Evolutionary conservation across 2,888 invertebrate species (phyloP).

Genomic region (Patella depressa): DNA sequence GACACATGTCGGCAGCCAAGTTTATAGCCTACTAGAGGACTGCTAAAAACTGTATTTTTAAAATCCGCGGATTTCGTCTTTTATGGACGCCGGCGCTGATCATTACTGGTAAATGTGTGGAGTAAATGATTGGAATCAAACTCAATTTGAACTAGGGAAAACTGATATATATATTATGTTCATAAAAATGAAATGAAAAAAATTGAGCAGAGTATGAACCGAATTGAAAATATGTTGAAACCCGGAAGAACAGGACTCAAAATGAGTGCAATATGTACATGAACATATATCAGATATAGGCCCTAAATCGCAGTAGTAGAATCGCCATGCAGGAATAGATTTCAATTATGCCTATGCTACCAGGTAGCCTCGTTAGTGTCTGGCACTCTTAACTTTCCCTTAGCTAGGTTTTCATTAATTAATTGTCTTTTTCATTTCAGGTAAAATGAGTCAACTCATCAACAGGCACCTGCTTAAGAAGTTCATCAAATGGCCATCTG

Average conservation of each 20-base stretch:
- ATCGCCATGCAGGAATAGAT: no score
- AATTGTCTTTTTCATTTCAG: neutral
- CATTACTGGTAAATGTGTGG: no score
- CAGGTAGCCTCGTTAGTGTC: neutral
- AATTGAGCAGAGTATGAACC: slow-evolving; percentile 3
- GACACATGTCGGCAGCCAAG: no score
- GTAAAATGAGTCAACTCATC: slow-evolving; percentile 13
- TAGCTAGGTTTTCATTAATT: neutral
- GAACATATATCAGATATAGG: neutral
- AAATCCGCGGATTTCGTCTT: no score
- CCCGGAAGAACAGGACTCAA: neutral
- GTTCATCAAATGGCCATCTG: slow-evolving; percentile 14
- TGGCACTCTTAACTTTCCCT: neutral
- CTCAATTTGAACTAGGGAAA: neutral
- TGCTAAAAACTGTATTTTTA: no score
- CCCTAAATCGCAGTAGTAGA: no score
- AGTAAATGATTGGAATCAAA: neutral
- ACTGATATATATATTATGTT: neutral
- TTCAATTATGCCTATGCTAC: neutral
- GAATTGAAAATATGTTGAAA: slow-evolving; percentile 1
- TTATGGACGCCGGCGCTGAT: no score
- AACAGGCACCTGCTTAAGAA: slow-evolving; percentile 6
- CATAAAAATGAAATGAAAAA: neutral
- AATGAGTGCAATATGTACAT: neutral
- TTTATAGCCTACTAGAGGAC: no score